Percentiles rank a stretch among this genome's conserved stretches.
These are phyloP conservation scores for Prosapia bicincta DNA, from an alignment of 2,888 invertebrate genomes.

Conservation along the genomic window DNA sequence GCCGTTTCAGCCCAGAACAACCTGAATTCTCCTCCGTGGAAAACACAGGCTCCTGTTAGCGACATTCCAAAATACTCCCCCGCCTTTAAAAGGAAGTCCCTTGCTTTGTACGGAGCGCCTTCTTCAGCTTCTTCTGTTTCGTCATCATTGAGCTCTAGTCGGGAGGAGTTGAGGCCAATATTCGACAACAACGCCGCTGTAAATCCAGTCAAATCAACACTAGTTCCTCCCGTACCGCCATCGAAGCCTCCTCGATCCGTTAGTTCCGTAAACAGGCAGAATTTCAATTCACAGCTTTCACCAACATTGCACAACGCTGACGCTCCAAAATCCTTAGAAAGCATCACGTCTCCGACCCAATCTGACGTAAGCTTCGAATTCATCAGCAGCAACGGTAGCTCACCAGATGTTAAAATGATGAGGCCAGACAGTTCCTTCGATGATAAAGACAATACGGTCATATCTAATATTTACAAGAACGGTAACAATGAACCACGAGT, in stretches of 20 bases:
- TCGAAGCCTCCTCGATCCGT: slow-evolving; percentile 18
- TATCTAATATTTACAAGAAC: slow-evolving; percentile 6
- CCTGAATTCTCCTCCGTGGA: slow-evolving; percentile 45
- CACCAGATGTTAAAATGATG: slow-evolving; percentile 33
- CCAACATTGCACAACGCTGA: slow-evolving; percentile 21
- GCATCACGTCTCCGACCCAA: slow-evolving; percentile 55
- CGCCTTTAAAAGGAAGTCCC: slow-evolving; percentile 72
- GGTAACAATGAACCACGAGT: slow-evolving; percentile 17
- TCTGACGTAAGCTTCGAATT: slow-evolving; percentile 58
- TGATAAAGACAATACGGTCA: slow-evolving; percentile 10
- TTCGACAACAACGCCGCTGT: slow-evolving; percentile 24
- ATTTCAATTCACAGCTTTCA: slow-evolving; percentile 40
- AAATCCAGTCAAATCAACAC: slow-evolving; percentile 16
- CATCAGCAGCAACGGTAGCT: slow-evolving; percentile 34
- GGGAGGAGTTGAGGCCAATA: slow-evolving; percentile 39
- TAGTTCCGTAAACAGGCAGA: slow-evolving; percentile 32
- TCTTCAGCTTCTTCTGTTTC: slow-evolving; percentile 39
- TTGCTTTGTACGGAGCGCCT: slow-evolving; percentile 56
- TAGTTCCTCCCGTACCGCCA: slow-evolving; percentile 8
- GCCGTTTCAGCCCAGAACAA: slow-evolving; percentile 26
- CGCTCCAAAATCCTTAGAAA: slow-evolving; percentile 54
- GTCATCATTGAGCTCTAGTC: slow-evolving; percentile 40
- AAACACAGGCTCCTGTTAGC: slow-evolving; percentile 41
- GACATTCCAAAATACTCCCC: slow-evolving; percentile 77
- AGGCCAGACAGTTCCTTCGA: slow-evolving; percentile 3